phyloP scores from a whole-genome alignment of 2,797 vertebrate genomes.

The Poliocrania exsul region DNA sequence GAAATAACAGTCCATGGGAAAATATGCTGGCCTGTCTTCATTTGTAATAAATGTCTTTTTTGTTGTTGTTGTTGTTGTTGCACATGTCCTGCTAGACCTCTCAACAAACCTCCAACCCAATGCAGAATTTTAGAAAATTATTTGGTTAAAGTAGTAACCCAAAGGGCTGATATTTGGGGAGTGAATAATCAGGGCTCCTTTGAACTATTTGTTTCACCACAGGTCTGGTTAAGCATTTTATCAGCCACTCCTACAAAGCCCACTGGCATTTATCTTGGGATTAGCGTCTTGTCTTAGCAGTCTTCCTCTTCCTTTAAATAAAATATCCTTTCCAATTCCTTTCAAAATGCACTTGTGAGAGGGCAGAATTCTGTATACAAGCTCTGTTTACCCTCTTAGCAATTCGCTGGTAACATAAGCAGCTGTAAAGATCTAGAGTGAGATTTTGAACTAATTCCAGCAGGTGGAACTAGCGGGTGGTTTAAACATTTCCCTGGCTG shows the following conservation, averaged over 20 bases:
- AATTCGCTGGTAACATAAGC: background rate
- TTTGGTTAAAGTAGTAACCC: background rate
- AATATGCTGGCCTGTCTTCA: background rate
- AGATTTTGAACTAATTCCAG: conserved; percentile 57
- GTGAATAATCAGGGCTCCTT: background rate
- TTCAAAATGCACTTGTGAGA: background rate
- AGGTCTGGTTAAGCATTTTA: background rate
- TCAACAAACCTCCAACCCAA: background rate
- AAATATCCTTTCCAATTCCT: background rate
- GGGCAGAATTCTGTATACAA: background rate
- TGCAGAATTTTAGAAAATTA: background rate
- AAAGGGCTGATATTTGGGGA: background rate
- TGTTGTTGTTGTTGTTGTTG: background rate
- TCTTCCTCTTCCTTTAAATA: background rate
- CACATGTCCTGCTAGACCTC: background rate
- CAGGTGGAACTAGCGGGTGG: conserved; percentile 35
- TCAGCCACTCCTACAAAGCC: background rate
- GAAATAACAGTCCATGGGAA: background rate
- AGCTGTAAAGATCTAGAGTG: conserved; percentile 1
- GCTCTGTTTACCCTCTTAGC: conserved; percentile 10
- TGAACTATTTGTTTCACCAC: background rate
- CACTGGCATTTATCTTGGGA: background rate
- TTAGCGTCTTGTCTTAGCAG: background rate
- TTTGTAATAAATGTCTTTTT: background rate
- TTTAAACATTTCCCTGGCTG: background rate